These are phyloP conservation scores for Drosophila nigromelanica DNA, from an alignment of 1,140 invertebrate species.

Conservation along the genomic window DNA sequence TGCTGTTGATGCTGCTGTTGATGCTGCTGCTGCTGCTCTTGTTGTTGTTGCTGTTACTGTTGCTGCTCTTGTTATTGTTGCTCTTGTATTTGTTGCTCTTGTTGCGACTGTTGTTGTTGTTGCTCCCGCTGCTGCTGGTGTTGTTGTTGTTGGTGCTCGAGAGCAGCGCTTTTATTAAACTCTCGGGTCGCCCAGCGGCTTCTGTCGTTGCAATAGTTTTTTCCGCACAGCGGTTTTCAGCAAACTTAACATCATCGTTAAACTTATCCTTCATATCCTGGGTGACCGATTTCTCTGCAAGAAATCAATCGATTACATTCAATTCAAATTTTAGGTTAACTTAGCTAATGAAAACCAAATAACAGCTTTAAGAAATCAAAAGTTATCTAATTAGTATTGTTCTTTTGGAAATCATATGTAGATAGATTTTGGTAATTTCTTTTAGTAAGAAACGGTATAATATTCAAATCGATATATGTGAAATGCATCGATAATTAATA, in stretches of 20 bases:
- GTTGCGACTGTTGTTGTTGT: constrained; percentile 1
- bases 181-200: constrained; percentile 41
- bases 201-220: neutral
- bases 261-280: constrained; percentile 57
- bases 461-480: too few relatives aligned
- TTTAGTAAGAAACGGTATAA: too few relatives aligned
- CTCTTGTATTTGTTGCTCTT: neutral
- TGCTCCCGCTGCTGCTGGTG: neutral
- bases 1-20: neutral
- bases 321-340: too few relatives aligned
- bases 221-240: constrained; percentile 1
- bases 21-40: neutral
- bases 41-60: neutral
- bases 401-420: too few relatives aligned
- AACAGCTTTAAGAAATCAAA: too few relatives aligned
- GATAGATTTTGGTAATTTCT: too few relatives aligned
- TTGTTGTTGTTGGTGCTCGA: constrained; percentile 42
- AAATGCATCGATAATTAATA: too few relatives aligned
- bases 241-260: constrained; percentile 47
- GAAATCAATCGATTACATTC: neutral
- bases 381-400: too few relatives aligned
- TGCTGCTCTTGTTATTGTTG: neutral
- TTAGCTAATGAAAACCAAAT: too few relatives aligned
- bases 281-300: constrained; percentile 45
- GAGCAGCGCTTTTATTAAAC: constrained; percentile 58